These are phyloP conservation scores for Limnodromus scolopaceus DNA, from an alignment of 2,797 vertebrate genomes.

Conservation along the genomic window DNA sequence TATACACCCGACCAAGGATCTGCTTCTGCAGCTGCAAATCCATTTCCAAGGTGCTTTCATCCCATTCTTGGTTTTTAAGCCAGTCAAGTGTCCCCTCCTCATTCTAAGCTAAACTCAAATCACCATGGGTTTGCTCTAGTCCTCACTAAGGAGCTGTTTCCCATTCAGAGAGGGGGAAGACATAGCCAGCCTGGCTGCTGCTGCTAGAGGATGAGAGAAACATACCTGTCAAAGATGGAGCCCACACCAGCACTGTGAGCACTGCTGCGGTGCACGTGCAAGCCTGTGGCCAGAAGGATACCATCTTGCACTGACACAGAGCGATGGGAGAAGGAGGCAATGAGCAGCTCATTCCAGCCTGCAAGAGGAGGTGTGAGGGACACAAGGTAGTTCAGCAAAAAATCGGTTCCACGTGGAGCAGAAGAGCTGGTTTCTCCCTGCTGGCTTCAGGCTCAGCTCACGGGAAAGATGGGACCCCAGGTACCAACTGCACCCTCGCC, in stretches of 20 bases:
- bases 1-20: background rate
- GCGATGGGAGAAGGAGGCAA: slow-evolving; percentile 97
- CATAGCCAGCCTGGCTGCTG: background rate
- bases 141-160: background rate
- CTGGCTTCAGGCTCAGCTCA: background rate
- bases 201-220: background rate
- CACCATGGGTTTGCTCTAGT: background rate
- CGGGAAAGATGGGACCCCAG: background rate
- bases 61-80: background rate
- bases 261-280: slow-evolving; percentile 93
- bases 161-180: background rate
- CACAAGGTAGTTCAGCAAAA: background rate
- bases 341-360: slow-evolving; percentile 98
- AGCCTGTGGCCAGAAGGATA: slow-evolving; percentile 92
- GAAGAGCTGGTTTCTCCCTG: background rate
- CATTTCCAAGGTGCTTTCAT: background rate
- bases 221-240: slow-evolving; percentile 94
- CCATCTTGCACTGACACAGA: slow-evolving; percentile 93
- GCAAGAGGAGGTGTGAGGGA: background rate
- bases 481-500: background rate
- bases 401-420: background rate
- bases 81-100: background rate
- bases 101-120: background rate
- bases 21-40: background rate
- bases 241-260: slow-evolving; percentile 91